Base-by-base conservation (phyloP, 2,113 vertebrate species). In the Odocoileus virginianus region DNA sequence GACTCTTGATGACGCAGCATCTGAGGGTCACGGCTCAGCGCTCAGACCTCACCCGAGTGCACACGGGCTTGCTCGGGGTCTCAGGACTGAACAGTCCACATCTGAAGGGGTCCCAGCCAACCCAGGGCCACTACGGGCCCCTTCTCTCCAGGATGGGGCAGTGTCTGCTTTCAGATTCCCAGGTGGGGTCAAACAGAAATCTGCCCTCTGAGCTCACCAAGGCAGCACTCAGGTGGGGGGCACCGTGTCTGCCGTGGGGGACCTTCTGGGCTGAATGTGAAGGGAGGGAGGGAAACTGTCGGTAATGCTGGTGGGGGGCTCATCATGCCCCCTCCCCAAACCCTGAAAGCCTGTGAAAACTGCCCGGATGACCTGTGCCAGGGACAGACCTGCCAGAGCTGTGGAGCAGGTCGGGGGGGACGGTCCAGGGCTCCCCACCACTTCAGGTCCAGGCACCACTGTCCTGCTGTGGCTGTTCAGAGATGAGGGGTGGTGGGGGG, bases 401-500 rank as follows among this genome's bases (percentile, higher is more conserved):
- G 82, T 1, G 3, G 86, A 64, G 95, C 2, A 25, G 97, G 95
- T 6, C 13, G 96, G 92, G 78, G 78, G 83, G 97, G 90, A 88
- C 17, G 40, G 54, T 92, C 93, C 57, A 60, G 54, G 97, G 89
- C 21, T 27, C 97, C 95, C 61, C 27, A 2, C 94, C 97, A 98
- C 89, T 96, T 93, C 36, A 95, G 97, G 97, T 83, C 97, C 89
- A 85, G 97, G 95, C 95, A 97, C 61, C 94, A 94, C 90, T 78
- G 52, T 28, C 79, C 87, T 97, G 98, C 98, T 95, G 94, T 93
- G 98, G 98, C 97, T 89, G 93, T 95, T 82, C 25, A 36, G 45
- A 97, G 98, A 95, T 90, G 28, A 93, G 96, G 1, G 92, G 78
- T 67, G 95, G 97, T 98, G 98, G 89, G 95, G 98, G 97, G 98